Evolutionary conservation across 1,140 invertebrate genomes (phyloP).

Genomic region (Daktulosphaira vitifoliae): DNA sequence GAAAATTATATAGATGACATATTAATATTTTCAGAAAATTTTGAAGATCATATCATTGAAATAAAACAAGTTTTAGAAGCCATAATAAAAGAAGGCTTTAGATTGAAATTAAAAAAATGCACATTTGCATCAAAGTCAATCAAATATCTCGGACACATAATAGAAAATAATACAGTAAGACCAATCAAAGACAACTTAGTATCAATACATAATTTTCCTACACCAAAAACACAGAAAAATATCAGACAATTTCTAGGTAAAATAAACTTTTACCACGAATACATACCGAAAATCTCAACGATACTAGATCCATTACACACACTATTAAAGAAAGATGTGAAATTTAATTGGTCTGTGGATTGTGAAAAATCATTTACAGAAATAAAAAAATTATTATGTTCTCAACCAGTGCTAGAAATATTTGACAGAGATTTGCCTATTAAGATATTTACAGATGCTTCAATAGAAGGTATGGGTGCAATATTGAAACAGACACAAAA

Average conservation of each 20-base stretch:
- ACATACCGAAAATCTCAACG: conserved; percentile 9
- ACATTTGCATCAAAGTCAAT: conserved; percentile 38
- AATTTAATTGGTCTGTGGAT: conserved; percentile 15
- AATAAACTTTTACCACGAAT: too few relatives aligned
- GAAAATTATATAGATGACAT: conserved; percentile 38
- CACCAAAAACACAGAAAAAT: conserved; percentile 31
- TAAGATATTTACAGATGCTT: conserved; percentile 37
- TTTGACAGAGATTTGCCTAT: conserved; percentile 27
- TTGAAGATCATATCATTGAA: conserved; percentile 35
- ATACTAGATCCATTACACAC: conserved; percentile 38
- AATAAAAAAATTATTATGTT: conserved; percentile 43
- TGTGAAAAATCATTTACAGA: conserved; percentile 41
- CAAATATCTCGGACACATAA: conserved; percentile 36
- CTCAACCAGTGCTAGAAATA: conserved; percentile 41
- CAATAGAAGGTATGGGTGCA: conserved; percentile 43
- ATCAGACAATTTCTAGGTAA: too few relatives aligned
- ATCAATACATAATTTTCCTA: conserved; percentile 41
- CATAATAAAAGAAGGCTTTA: background rate
- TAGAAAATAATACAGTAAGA: too few relatives aligned
- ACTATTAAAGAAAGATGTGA: too few relatives aligned
- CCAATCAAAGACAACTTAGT: conserved; percentile 40
- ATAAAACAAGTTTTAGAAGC: too few relatives aligned
- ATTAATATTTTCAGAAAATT: conserved; percentile 36
- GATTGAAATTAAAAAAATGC: too few relatives aligned
- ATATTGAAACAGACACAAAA: too few relatives aligned